A percentile compares a stretch with the other conserved stretches of the same genome.
phyloP scores from a whole-genome alignment of 2,888 invertebrate species.

The Aleiodes alternator region DNA sequence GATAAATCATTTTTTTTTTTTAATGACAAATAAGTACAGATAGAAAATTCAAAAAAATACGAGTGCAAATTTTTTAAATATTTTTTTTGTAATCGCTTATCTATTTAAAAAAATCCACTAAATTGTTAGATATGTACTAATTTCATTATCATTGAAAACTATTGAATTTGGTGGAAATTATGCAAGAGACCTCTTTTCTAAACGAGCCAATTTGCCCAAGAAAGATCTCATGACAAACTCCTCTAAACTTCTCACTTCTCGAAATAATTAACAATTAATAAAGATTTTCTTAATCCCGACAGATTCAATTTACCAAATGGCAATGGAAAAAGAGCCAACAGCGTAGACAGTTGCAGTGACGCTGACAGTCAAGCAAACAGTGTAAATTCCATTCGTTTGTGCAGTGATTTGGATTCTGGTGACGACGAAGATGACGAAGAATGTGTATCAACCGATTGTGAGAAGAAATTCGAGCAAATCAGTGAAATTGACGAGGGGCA shows the following conservation, averaged over 20 bases:
- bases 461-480: slow-evolving; percentile 26
- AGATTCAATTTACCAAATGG: slow-evolving; percentile 68
- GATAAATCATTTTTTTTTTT: too few relatives aligned
- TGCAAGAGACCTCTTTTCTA: neutral
- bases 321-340: slow-evolving; percentile 63
- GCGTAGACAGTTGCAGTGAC: slow-evolving; percentile 71
- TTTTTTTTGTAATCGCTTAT: too few relatives aligned
- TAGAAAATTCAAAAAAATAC: too few relatives aligned
- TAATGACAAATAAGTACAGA: too few relatives aligned
- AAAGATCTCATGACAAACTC: too few relatives aligned
- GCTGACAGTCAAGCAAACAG: slow-evolving; percentile 71
- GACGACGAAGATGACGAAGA: slow-evolving; percentile 55
- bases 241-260: too few relatives aligned
- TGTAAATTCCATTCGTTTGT: slow-evolving; percentile 62
- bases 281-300: slow-evolving; percentile 13
- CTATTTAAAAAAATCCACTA: too few relatives aligned
- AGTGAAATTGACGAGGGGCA: slow-evolving; percentile 60
- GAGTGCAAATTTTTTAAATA: too few relatives aligned
- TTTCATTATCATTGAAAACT: too few relatives aligned
- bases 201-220: neutral
- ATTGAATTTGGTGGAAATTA: neutral
- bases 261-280: slow-evolving; percentile 1
- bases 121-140: too few relatives aligned
- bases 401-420: slow-evolving; percentile 69
- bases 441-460: neutral